Percentiles rank a stretch among this genome's conserved stretches.
phyloP scores from a whole-genome alignment of 2,888 invertebrate species.

The Noctua janthina region DNA sequence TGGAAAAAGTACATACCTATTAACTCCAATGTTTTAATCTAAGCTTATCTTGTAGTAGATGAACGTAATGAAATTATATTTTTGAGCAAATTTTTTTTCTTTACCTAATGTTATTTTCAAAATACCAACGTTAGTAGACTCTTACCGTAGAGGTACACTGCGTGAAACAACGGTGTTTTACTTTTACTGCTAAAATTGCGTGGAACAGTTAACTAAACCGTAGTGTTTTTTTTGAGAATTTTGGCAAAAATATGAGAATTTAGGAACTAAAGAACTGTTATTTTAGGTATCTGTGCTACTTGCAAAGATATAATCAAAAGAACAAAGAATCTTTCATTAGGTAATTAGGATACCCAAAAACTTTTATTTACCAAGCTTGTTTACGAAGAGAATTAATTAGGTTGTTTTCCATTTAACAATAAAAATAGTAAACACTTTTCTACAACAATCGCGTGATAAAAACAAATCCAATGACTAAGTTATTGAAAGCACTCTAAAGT shows the following conservation, averaged over 20 bases:
- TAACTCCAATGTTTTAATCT: neutral
- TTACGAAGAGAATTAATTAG: neutral
- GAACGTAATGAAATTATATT: neutral
- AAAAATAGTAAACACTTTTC: neutral
- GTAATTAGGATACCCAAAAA: neutral
- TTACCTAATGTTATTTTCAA: neutral
- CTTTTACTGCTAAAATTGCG: slow-evolving; percentile 52
- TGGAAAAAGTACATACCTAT: neutral
- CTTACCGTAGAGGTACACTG: slow-evolving; percentile 1
- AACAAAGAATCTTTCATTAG: neutral
- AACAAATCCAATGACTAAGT: slow-evolving; percentile 49
- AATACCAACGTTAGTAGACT: neutral
- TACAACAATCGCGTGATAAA: slow-evolving; percentile 52
- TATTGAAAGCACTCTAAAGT: slow-evolving; percentile 49
- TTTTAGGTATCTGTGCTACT: neutral
- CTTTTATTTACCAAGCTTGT: neutral
- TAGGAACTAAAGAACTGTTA: neutral
- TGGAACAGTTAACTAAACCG: slow-evolving; percentile 52
- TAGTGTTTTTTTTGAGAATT: neutral
- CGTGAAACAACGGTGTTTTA: slow-evolving; percentile 34
- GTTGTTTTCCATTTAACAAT: neutral
- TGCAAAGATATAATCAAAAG: neutral
- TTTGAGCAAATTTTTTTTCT: neutral
- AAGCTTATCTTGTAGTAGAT: neutral
- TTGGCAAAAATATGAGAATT: slow-evolving; percentile 4